Evolutionary conservation across 2,113 vertebrate genomes (phyloP).

Genomic region (Ciconia stormi): DNA sequence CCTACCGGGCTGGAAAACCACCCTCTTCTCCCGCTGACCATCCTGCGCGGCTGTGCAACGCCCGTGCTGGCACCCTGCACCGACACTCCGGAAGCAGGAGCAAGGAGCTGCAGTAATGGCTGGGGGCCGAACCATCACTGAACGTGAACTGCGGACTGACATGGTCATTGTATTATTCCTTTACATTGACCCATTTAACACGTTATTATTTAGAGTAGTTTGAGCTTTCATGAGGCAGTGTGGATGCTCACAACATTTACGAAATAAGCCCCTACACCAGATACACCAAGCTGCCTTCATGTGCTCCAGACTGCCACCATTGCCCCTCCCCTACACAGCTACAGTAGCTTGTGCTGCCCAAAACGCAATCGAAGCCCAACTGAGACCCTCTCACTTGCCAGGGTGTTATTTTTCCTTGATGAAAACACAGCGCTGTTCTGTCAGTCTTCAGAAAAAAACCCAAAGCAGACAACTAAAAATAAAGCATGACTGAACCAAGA

Average conservation of each 20-base stretch:
- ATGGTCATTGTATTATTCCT: not conserved
- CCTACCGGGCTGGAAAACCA: not conserved
- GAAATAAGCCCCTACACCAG: not conserved
- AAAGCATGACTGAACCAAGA: conserved; percentile 48
- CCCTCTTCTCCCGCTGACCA: too few species aligned
- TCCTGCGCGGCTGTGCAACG: not conserved
- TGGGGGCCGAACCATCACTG: not conserved
- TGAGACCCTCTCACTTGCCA: not conserved
- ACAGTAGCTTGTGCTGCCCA: not conserved
- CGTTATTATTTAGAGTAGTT: not conserved
- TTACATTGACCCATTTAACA: not conserved
- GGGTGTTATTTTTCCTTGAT: not conserved
- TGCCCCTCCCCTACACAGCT: not conserved
- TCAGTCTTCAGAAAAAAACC: not conserved
- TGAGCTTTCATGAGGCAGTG: not conserved
- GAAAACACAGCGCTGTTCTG: not conserved
- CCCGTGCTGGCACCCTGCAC: not conserved
- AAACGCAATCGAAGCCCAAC: not conserved
- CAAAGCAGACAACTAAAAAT: conserved; percentile 49
- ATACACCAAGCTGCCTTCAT: not conserved
- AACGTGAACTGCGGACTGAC: not conserved
- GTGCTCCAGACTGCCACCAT: fast-evolving
- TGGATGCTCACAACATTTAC: not conserved
- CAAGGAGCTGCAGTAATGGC: not conserved
- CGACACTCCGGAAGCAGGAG: not conserved